These are phyloP conservation scores for Melozone crissalis DNA, from an alignment of 2,113 vertebrate species.

Conservation along the genomic window DNA sequence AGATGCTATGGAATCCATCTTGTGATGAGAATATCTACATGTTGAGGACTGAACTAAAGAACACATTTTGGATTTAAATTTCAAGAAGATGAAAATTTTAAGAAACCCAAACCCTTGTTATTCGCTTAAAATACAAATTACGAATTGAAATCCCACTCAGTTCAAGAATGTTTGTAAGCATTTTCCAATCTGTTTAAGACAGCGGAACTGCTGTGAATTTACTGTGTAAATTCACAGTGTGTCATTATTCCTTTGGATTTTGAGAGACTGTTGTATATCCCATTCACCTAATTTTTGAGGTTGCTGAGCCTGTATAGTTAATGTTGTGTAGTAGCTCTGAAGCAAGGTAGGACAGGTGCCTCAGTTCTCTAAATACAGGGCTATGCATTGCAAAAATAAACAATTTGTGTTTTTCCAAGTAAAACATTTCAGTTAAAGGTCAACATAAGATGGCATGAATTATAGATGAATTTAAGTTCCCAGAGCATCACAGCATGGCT, in stretches of 20 bases:
- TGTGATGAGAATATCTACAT: background rate
- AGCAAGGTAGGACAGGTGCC: background rate
- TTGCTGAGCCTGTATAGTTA: background rate
- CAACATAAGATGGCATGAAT: background rate
- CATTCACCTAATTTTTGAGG: background rate
- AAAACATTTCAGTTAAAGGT: conserved; percentile 2
- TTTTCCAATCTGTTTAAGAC: background rate
- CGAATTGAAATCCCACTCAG: background rate
- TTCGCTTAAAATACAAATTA: background rate
- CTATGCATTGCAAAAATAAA: background rate
- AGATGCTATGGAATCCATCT: background rate
- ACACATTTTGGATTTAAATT: background rate
- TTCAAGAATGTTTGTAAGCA: background rate
- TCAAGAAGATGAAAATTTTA: background rate
- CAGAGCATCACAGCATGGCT: background rate
- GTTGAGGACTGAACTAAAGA: background rate
- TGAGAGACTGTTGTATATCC: background rate
- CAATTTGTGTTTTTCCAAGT: background rate
- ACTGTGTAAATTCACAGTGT: background rate
- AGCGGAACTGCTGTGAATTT: background rate
- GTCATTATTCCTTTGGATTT: background rate
- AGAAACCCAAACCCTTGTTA: background rate
- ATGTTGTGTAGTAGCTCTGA: background rate
- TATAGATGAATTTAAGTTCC: background rate
- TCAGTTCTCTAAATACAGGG: background rate